These are phyloP conservation scores for Limnephilus rhombicus DNA, from an alignment of 2,888 invertebrate species.

Conservation along the genomic window DNA sequence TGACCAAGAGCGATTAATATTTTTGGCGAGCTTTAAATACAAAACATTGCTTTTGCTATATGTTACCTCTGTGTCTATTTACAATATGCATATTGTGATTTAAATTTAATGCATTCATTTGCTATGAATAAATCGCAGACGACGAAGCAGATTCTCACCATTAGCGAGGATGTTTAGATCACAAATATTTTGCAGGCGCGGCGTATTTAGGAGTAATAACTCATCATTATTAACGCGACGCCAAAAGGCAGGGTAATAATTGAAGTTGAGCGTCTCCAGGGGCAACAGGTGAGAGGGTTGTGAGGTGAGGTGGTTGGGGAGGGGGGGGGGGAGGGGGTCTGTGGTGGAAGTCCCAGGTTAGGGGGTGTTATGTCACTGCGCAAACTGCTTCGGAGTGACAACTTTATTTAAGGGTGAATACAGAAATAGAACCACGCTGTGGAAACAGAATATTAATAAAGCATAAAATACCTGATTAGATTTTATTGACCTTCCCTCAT, in stretches of 20 bases:
- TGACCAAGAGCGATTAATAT: no score
- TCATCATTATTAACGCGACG: slow-evolving; percentile 60
- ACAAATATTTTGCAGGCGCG: not conserved
- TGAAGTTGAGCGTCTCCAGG: slow-evolving; percentile 58
- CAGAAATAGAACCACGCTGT: not conserved
- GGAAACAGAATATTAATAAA: slow-evolving; percentile 26
- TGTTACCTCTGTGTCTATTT: no score
- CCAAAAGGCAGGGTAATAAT: slow-evolving; percentile 50
- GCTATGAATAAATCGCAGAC: not conserved
- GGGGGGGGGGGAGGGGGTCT: not conserved
- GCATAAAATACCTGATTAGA: not conserved
- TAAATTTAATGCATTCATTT: not conserved
- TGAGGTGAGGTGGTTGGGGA: no score
- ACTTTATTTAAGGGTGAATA: slow-evolving; percentile 48
- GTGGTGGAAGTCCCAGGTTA: not conserved
- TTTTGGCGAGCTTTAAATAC: no score
- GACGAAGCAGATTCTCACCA: not conserved
- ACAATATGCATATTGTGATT: no score
- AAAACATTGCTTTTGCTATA: no score
- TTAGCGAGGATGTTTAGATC: not conserved
- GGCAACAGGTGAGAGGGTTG: slow-evolving; percentile 60
- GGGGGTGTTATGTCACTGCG: slow-evolving; percentile 29
- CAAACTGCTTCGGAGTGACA: slow-evolving; percentile 48
- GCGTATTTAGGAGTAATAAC: slow-evolving; percentile 46
- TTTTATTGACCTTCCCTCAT: not conserved